A percentile compares a stretch with the other conserved stretches of the same genome.
phyloP scores from a whole-genome alignment of 2,888 invertebrate species.

The Brenthis hecate region DNA sequence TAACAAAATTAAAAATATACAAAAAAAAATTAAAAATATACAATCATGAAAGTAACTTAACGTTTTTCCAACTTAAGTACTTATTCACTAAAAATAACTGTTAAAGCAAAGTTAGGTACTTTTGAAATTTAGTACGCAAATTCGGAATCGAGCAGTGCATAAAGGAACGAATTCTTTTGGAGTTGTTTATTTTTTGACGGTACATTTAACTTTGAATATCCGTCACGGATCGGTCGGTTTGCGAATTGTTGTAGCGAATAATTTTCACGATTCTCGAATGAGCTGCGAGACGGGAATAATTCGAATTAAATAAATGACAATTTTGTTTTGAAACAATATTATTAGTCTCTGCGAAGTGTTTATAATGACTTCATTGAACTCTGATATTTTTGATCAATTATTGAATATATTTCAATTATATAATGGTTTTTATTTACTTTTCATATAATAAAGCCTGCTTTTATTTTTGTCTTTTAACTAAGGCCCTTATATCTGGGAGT shows the following conservation, averaged over 20 bases:
- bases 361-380: not conserved
- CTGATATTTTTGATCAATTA: too few relatives aligned
- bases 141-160: conserved; percentile 9
- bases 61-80: too few relatives aligned
- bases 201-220: conserved; percentile 55
- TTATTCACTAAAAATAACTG: too few relatives aligned
- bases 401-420: too few relatives aligned
- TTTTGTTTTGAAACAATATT: conserved; percentile 11
- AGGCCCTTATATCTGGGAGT: too few relatives aligned
- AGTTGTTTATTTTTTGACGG: conserved; percentile 65
- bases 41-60: too few relatives aligned
- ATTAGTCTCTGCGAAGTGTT: not conserved
- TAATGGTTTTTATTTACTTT: too few relatives aligned
- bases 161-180: conserved; percentile 36
- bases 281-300: conserved; percentile 31
- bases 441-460: too few relatives aligned
- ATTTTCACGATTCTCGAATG: conserved; percentile 34
- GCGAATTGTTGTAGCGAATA: conserved; percentile 58
- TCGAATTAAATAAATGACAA: conserved; percentile 29
- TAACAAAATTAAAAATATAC: too few relatives aligned
- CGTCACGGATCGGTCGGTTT: conserved; percentile 40
- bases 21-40: too few relatives aligned
- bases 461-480: too few relatives aligned
- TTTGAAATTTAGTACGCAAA: conserved; percentile 7
- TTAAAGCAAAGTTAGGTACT: not conserved